Percentiles rank a stretch among this genome's conserved stretches.
phyloP scores from a whole-genome alignment of 2,888 invertebrate genomes.

The Ornithoptera alexandrae region DNA sequence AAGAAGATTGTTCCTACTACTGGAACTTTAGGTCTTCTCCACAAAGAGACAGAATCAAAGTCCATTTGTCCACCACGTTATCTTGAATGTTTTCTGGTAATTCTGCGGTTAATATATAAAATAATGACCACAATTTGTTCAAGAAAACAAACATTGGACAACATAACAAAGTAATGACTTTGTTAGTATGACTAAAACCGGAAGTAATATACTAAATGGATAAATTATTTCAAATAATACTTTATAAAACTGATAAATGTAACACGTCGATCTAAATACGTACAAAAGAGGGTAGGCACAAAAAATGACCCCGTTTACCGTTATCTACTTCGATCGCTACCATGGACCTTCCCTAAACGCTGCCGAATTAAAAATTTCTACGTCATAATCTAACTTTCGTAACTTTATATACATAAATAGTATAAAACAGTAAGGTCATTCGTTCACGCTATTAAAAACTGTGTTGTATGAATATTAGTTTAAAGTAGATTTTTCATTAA shows the following conservation, averaged over 20 bases:
- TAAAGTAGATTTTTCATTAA: conserved; percentile 36
- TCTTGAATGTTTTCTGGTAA: not conserved
- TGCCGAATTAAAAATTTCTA: conserved; percentile 73
- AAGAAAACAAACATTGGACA: conserved; percentile 6
- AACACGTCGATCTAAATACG: conserved; percentile 57
- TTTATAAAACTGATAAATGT: conserved; percentile 63
- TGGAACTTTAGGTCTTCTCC: too few species aligned
- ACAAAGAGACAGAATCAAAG: too few species aligned
- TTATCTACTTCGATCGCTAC: conserved; percentile 68
- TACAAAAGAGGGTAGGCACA: conserved; percentile 60
- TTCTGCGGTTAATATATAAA: not conserved
- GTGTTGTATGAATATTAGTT: conserved; percentile 38
- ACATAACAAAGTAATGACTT: conserved; percentile 57
- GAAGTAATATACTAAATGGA: conserved; percentile 60
- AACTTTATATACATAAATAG: conserved; percentile 45
- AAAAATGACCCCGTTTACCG: conserved; percentile 71
- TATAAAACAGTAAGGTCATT: conserved; percentile 31
- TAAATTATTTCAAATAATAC: conserved; percentile 52
- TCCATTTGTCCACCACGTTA: not conserved
- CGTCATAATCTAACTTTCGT: conserved; percentile 71
- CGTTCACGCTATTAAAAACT: conserved; percentile 31
- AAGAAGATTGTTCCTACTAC: too few species aligned
- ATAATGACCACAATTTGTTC: not conserved
- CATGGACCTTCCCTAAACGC: conserved; percentile 56
- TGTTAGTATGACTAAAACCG: conserved; percentile 51